Conservation (phyloP, 2,113 vertebrate genomes). For the Megaceryle maxima region DNA sequence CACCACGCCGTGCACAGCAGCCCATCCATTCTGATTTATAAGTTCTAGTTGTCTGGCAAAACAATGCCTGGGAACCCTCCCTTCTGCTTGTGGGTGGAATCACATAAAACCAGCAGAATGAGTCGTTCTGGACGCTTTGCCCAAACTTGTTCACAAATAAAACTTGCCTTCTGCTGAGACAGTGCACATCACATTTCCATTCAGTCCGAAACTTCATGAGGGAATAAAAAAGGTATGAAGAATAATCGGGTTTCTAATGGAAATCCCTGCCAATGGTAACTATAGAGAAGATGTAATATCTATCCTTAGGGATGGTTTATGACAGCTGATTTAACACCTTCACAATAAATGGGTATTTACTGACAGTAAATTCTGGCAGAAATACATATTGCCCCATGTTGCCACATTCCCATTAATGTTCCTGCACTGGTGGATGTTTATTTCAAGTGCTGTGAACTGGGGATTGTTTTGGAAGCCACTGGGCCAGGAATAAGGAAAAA, state of each 20-base stretch:
- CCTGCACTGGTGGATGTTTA: background rate
- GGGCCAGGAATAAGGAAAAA: background rate
- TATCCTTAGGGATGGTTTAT: background rate
- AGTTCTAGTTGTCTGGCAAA: constrained; percentile 6
- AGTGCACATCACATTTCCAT: background rate
- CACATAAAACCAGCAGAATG: background rate
- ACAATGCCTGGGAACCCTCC: background rate
- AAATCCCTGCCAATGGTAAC: constrained; percentile 28
- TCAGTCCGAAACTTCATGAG: background rate
- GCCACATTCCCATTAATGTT: background rate
- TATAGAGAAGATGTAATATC: background rate
- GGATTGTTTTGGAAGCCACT: background rate
- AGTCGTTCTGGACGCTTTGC: background rate
- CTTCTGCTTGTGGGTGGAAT: constrained; percentile 5
- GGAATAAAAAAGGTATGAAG: constrained; percentile 8
- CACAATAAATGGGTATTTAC: constrained; percentile 37
- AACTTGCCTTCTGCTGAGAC: background rate
- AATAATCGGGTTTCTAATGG: background rate
- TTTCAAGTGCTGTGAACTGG: background rate
- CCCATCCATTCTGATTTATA: background rate
- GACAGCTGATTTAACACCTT: constrained; percentile 38
- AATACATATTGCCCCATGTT: background rate
- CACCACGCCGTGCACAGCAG: background rate
- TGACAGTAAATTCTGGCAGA: constrained; percentile 28
- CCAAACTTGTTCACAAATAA: background rate